A percentile compares a stretch with the other conserved stretches of the same genome.
Evolutionary conservation across 2,113 vertebrate genomes (phyloP).

Genomic region (Electrona antarctica): DNA sequence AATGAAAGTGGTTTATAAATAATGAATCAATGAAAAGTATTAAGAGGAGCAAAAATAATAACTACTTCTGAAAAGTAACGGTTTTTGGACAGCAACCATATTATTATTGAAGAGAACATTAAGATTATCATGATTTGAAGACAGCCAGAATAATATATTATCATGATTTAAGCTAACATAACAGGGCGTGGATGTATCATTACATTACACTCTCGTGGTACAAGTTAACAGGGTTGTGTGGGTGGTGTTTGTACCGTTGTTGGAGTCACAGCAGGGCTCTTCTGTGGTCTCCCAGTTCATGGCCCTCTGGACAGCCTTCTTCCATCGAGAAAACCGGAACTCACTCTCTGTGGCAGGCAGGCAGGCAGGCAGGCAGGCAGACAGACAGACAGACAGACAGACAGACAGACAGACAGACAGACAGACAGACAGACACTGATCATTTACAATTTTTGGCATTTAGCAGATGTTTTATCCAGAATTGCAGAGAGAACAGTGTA

Average conservation of each 20-base stretch:
- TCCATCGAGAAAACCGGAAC: conserved; percentile 92
- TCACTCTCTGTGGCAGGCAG: conserved; percentile 87
- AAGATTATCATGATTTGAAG: background rate
- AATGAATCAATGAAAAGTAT: too few species aligned
- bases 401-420: background rate
- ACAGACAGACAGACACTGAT: background rate
- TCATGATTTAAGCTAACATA: background rate
- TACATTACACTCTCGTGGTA: too few species aligned
- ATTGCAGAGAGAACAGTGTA: too few species aligned
- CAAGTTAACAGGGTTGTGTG: too few species aligned
- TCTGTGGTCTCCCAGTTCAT: conserved; percentile 91
- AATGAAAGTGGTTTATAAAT: too few species aligned
- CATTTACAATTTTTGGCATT: background rate
- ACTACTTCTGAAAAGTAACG: too few species aligned
- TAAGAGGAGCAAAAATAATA: too few species aligned
- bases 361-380: background rate
- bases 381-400: background rate
- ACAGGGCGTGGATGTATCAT: background rate
- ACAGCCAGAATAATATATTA: background rate
- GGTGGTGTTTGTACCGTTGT: conserved; percentile 69
- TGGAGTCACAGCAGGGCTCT: conserved; percentile 75
- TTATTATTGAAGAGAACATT: background rate
- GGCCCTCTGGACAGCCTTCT: conserved; percentile 93
- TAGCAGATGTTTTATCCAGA: background rate
- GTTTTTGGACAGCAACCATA: background rate